A percentile compares a stretch with the other conserved stretches of the same genome.
Conservation (phyloP, 2,113 vertebrate genomes). For the Struthidea cinerea region DNA sequence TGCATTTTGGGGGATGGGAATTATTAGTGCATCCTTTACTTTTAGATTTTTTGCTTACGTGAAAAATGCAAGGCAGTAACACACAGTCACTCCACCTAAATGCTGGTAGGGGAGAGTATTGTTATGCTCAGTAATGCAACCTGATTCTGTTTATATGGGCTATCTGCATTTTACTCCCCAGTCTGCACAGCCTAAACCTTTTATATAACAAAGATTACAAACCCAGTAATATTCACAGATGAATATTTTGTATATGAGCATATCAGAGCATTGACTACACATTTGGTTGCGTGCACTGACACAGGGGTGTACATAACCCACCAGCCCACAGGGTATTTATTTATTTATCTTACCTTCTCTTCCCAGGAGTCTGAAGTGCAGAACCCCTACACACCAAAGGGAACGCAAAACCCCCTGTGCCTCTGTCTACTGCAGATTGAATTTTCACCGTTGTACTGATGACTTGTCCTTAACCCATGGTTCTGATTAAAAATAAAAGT, state of each 20-base stretch:
- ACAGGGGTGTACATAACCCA: not conserved
- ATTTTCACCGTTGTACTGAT: not conserved
- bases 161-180: slow-evolving; percentile 45
- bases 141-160: slow-evolving; percentile 62
- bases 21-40: slow-evolving; percentile 62
- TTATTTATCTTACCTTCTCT: not conserved
- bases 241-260: slow-evolving; percentile 51
- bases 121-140: slow-evolving; percentile 68
- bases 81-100: slow-evolving; percentile 57
- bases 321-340: not conserved
- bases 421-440: not conserved
- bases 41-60: slow-evolving; percentile 55
- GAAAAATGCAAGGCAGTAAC: slow-evolving; percentile 70
- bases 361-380: not conserved
- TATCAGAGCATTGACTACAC: slow-evolving; percentile 43
- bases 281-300: slow-evolving; percentile 14
- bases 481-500: slow-evolving; percentile 36
- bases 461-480: not conserved
- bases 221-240: slow-evolving; percentile 73
- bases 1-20: slow-evolving; percentile 51
- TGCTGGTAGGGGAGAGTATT: slow-evolving; percentile 65
- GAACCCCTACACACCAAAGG: not conserved
- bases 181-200: slow-evolving; percentile 71
- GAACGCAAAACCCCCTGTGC: not conserved
- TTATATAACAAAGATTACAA: slow-evolving; percentile 77